phyloP scores from a whole-genome alignment of 1,140 invertebrate genomes.

The Orchestia grillus region DNA sequence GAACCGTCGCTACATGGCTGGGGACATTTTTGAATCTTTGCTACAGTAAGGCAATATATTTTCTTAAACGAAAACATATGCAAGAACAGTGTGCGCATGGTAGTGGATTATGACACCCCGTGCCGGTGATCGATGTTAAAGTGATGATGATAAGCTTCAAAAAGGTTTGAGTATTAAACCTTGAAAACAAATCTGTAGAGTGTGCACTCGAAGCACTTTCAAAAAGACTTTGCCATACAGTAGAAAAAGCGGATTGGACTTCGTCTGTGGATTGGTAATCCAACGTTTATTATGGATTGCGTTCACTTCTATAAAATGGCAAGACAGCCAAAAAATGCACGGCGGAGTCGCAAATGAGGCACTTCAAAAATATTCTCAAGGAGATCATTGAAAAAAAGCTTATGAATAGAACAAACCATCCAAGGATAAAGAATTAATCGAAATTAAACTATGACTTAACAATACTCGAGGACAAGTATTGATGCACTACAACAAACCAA shows the following conservation, averaged over 20 bases:
- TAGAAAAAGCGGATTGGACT: not conserved
- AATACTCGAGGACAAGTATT: not conserved
- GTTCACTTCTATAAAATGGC: not conserved
- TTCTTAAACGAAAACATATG: not conserved
- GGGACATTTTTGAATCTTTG: not conserved
- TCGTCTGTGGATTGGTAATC: not conserved
- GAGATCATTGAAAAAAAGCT: not conserved
- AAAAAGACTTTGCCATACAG: not conserved
- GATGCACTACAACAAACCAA: not conserved
- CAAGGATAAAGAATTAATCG: not conserved
- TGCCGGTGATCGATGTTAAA: not conserved
- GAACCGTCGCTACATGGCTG: not conserved
- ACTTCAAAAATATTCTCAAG: not conserved
- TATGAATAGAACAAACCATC: not conserved
- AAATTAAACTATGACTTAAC: not conserved
- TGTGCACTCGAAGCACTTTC: not conserved
- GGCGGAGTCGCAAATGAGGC: not conserved
- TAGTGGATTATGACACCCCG: not conserved
- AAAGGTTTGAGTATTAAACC: not conserved
- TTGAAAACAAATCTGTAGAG: not conserved
- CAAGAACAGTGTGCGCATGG: not conserved
- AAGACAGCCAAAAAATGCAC: not conserved
- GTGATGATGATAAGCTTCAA: not conserved
- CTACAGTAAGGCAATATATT: not conserved
- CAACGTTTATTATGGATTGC: not conserved